phyloP scores from a whole-genome alignment of 37 sponge, comb jelly and placozoan genomes.

The Aplysina aerophoba region DNA sequence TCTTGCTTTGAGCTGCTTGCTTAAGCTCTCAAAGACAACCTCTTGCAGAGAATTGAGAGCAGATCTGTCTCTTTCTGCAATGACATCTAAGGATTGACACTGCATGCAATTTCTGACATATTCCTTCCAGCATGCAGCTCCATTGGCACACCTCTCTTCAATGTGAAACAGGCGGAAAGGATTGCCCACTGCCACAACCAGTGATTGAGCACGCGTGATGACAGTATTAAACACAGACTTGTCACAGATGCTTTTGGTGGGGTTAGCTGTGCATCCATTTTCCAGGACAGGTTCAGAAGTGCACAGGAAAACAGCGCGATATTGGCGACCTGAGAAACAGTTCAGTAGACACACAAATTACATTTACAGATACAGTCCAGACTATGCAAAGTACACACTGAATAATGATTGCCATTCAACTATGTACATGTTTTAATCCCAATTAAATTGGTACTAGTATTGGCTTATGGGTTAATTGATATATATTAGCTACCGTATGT shows the following conservation, averaged over 20 bases:
- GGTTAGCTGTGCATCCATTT: conserved; percentile 48
- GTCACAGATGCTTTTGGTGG: conserved; percentile 68
- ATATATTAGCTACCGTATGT: no score
- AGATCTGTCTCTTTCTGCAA: neutral
- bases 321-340: conserved; percentile 47
- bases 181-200: conserved; percentile 72
- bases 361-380: no score
- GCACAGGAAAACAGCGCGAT: conserved; percentile 62
- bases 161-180: conserved; percentile 62
- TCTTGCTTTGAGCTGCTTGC: neutral
- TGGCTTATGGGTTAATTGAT: no score
- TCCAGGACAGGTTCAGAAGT: conserved; percentile 52
- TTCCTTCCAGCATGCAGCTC: conserved; percentile 15
- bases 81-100: neutral
- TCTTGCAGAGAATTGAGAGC: neutral
- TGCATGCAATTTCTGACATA: conserved; percentile 1
- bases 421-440: no score
- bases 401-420: no score
- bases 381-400: no score
- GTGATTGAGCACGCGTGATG: conserved; percentile 64
- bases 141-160: conserved; percentile 19
- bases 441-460: no score
- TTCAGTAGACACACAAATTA: neutral
- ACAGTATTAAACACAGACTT: conserved; percentile 73
- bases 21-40: no score